These are phyloP conservation scores for Prionace glauca DNA, from an alignment of 2,797 vertebrate genomes.

Conservation along the genomic window DNA sequence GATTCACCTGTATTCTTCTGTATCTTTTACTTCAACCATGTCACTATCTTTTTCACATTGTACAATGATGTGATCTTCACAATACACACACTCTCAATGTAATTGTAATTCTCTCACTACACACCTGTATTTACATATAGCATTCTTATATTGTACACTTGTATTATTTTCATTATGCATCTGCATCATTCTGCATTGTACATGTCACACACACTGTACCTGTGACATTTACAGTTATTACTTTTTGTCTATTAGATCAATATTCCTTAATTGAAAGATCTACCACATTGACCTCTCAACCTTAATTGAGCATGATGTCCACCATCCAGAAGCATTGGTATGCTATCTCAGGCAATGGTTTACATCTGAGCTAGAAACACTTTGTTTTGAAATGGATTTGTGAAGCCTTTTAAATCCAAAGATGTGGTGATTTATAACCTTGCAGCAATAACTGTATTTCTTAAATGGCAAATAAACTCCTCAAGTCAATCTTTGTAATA, in stretches of 20 bases:
- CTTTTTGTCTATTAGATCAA: background rate
- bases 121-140: background rate
- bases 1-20: background rate
- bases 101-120: background rate
- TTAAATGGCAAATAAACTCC: background rate
- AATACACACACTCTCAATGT: background rate
- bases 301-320: background rate
- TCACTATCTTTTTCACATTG: background rate
- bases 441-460: background rate
- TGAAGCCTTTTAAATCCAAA: background rate
- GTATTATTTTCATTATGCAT: background rate
- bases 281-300: background rate
- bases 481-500: background rate
- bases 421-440: background rate
- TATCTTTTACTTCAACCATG: background rate
- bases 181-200: conserved; percentile 10
- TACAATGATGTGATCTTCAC: background rate
- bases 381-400: background rate
- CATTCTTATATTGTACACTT: background rate
- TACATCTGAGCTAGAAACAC: background rate
- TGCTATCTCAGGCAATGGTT: background rate
- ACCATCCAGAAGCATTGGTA: background rate
- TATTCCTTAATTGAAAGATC: background rate
- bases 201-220: background rate
- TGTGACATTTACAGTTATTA: background rate